Evolutionary conservation across 2,797 vertebrate species (phyloP), one percentile per base, ranked within the genome.

Genomic region (Catamblyrhynchus diadema): DNA sequence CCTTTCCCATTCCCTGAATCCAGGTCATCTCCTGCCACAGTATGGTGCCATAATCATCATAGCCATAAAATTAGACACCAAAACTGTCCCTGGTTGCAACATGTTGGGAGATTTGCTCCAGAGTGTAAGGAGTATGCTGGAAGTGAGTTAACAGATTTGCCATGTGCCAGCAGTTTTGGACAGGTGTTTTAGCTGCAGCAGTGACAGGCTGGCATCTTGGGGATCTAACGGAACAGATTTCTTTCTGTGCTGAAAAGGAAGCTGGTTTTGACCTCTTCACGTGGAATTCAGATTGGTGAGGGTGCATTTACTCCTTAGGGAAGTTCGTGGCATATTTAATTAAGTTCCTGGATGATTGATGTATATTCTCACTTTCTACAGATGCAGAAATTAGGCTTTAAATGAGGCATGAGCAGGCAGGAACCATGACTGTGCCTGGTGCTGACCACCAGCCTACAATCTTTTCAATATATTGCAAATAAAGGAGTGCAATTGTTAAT

Each of bases 11-110:
- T 51, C 56, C 56, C 12, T 14, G 28, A 69, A 33, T 24, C n/a
- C 18, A 62, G 66, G 32, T 86, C 62, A 54, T 48, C n/a, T 67
- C 41, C 61, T 87, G 35, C 45, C 61, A 45, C n/a, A 30, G 23
- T 9, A 11, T 0, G 0, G 27, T 72, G 67, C 67, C 5, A 1
- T n/a, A 22, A 61, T 54, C 45, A n/a, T 39, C 47, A 33, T 0
- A 59, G 90, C 32, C 61, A 54, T 57, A 80, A 51, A 62, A 67
- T 54, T 3, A 50, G 62, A 45, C 62, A 54, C n/a, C 35, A 8
- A 10, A 93, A 41, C 33, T 47, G 35, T 30, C 41, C 32, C 25
- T 18, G 12, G 39, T 5, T 13, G 1, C 54, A 81, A 9, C 54
- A 30, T 14, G 1, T 25, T 59, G 41, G 15, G 51, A 72, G 25